Base-by-base conservation (phyloP, 2,888 invertebrate species). In the Therioaphis trifolii region DNA sequence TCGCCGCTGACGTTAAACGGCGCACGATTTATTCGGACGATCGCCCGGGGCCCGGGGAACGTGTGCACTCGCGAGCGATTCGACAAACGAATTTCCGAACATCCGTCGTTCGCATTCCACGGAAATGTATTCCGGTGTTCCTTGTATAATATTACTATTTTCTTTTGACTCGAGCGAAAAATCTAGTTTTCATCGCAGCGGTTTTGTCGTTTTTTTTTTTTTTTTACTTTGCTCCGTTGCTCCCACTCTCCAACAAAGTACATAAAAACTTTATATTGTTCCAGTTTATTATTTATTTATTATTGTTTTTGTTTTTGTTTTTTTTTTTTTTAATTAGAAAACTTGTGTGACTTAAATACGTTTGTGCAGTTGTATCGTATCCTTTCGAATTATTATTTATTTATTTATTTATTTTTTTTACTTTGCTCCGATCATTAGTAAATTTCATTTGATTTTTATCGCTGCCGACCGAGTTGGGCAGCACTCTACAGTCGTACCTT, bases 211-310 rank as follows among this genome's bases (percentile, higher is more conserved):
- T 43, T 69, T 11, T 72, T 52, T 52, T 24, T 55, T 72, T 52
- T 21, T 46, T 69, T 69, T 11, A 40, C 40, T 40, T 46, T 58
- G n/a, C n/a, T n/a, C n/a, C n/a, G n/a, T n/a, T n/a, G n/a, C n/a
- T n/a, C 52, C 21, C n/a, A n/a, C 9, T 15, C 11, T 24, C 55
- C 40, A 9, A 58, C 35, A 55, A 58, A 74, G 55, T 74, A 74
- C 55, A 74, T 74, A 74, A 74, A 74, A 74, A 74, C 74, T 74
- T 74, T 74, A 58, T 74, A 58, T 55, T 55, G 40, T 74, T 58
- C 21, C 55, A 21, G 74, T 58, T 74, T 74, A 74, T 74, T 74
- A 74, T 74, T 74, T 74, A 74, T 74, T 74, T 74, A 74, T 74
- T 55, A 55, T 74, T 55, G 24, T 74, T 49, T 49, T 49, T 49